phyloP scores from a whole-genome alignment of 2,113 vertebrate genomes.

The Martes martes region DNA sequence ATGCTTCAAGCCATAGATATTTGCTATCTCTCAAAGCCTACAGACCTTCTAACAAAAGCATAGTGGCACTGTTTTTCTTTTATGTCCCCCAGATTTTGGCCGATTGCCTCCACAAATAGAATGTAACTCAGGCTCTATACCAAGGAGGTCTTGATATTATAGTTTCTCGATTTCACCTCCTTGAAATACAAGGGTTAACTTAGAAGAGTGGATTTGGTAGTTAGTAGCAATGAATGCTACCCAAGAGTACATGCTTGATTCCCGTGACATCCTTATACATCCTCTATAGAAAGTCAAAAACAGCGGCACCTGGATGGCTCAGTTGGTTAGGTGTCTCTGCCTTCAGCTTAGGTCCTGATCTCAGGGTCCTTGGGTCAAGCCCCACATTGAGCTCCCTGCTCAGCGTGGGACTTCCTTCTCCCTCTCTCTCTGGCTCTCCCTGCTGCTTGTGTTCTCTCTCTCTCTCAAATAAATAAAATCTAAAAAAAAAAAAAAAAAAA shows the following conservation, averaged over 20 bases:
- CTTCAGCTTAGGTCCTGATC: no score
- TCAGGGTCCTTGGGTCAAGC: no score
- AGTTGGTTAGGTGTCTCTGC: no score
- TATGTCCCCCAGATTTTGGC: neutral
- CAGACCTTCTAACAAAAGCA: neutral
- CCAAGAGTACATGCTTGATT: fast-evolving
- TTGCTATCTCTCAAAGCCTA: no score
- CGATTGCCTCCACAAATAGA: neutral
- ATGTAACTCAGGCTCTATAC: neutral
- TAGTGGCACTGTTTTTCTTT: neutral
- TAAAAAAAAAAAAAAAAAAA: no score
- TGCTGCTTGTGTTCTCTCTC: no score
- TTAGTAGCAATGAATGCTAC: neutral
- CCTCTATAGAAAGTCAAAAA: neutral
- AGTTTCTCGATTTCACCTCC: neutral
- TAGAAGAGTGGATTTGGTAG: neutral
- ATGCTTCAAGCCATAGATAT: neutral
- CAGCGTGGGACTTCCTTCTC: no score
- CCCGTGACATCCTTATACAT: neutral
- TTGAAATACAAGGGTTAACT: neutral
- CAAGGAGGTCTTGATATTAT: neutral
- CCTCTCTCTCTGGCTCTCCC: no score
- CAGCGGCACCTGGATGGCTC: no score
- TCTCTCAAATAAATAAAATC: no score
- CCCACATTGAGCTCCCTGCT: no score